Evolutionary conservation across 2,888 invertebrate species (phyloP).

Genomic region (Mylabris sibirica): DNA sequence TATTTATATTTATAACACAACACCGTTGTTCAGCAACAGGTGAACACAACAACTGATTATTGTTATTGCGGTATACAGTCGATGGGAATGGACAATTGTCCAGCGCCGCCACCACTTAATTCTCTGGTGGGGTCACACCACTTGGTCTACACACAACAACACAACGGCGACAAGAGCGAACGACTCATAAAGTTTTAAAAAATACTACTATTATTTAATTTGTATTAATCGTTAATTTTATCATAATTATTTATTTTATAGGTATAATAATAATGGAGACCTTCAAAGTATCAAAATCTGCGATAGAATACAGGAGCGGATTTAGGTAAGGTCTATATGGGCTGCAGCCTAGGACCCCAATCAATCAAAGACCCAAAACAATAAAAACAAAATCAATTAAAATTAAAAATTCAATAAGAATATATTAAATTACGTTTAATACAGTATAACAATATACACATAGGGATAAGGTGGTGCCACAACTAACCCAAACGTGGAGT

Average conservation of each 20-base stretch:
- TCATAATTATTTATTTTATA: constrained; percentile 22
- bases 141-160: constrained; percentile 15
- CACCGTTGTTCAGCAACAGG: constrained; percentile 32
- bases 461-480: too few species aligned
- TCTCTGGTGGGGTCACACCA: constrained; percentile 27
- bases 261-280: not conserved
- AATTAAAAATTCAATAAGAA: too few species aligned
- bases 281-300: not conserved
- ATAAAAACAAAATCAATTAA: too few species aligned
- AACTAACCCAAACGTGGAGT: too few species aligned
- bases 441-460: too few species aligned
- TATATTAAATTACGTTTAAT: too few species aligned
- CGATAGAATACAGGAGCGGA: too few species aligned
- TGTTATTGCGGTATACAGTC: constrained; percentile 32
- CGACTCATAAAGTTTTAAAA: constrained; percentile 14
- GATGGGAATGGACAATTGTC: constrained; percentile 29
- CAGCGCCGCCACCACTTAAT: constrained; percentile 18
- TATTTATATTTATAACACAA: not conserved
- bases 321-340: too few species aligned
- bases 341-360: too few species aligned
- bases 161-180: not conserved
- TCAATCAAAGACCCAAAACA: too few species aligned
- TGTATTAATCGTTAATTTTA: constrained; percentile 21
- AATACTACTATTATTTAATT: too few species aligned
- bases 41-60: constrained; percentile 43